phyloP scores from a whole-genome alignment of 2,113 vertebrate species.

The Mellivora capensis region DNA sequence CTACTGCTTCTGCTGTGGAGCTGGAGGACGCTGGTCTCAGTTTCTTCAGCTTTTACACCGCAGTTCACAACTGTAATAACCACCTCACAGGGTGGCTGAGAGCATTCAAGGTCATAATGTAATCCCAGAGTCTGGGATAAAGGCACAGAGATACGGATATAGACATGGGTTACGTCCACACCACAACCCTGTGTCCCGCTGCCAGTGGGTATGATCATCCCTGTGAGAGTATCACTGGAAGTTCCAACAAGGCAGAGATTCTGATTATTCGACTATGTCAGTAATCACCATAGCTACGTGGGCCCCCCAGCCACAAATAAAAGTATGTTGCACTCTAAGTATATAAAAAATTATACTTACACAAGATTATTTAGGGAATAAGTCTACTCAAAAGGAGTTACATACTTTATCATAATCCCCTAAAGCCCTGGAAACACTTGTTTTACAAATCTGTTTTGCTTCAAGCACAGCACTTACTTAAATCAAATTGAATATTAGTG shows the following conservation, averaged over 20 bases:
- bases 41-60: background rate
- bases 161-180: background rate
- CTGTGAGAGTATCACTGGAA: background rate
- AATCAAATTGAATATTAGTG: background rate
- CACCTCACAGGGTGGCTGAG: background rate
- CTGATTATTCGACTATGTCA: background rate
- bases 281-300: background rate
- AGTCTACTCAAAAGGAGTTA: conserved; percentile 28
- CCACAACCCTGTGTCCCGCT: background rate
- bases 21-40: background rate
- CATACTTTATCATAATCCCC: background rate
- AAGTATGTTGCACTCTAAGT: background rate
- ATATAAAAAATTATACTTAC: background rate
- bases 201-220: background rate
- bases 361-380: background rate
- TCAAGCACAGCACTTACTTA: background rate
- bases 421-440: background rate
- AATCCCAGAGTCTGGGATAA: background rate
- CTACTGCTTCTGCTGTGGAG: background rate
- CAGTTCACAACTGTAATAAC: background rate
- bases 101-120: background rate
- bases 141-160: background rate
- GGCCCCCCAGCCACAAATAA: background rate
- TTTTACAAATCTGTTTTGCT: background rate
- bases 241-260: background rate